Evolutionary conservation across 2,888 invertebrate genomes (phyloP), one percentile per base, ranked within the genome.

Genomic region (Andrena haemorrhoa): DNA sequence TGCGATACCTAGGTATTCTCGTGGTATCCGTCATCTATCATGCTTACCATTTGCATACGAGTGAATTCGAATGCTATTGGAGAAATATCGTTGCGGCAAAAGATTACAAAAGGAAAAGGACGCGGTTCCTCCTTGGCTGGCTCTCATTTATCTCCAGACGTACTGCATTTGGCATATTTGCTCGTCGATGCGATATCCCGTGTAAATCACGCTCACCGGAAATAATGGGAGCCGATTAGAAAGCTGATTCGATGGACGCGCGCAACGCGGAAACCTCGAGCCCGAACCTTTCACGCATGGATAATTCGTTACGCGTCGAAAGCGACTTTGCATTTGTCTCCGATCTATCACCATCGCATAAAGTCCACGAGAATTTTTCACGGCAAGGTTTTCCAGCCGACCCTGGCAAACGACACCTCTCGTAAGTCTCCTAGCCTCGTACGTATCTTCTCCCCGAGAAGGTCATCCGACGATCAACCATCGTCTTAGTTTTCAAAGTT

Each of bases 211-310:
- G 82, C 79, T 89, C 86, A 66, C 80, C 86, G 88, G 88, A 86
- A 89, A 89, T 89, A 88, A 89, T 83, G 84, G 84, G 69, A 75
- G 84, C 74, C 87, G 89, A 88, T 89, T 88, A 88, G 88, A 88
- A 88, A 88, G 88, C 83, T 82, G 85, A 79, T 73, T 84, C 83
- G 75, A 47, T 58, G 77, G 49, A 64, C 64, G 65, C 53, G 79
- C 64, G 66, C 29, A 75, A 83, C 78, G 79, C 86, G 87, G 75
- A 87, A 86, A 85, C 76, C 79, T 86, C 82, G 64, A 47, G 58
- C 64, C 66, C 84, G 68, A 63, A 77, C 66, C 81, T 86, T 86
- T 85, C 88, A 75, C 79, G 79, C 79, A 73, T 76, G 85, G 77
- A 70, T 85, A 85, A 69, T 83, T 80, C 86, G 80, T 79, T 75